Percentiles rank a stretch among this genome's conserved stretches.
phyloP scores from a whole-genome alignment of 1,140 invertebrate species.

The Pentalonia nigronervosa region DNA sequence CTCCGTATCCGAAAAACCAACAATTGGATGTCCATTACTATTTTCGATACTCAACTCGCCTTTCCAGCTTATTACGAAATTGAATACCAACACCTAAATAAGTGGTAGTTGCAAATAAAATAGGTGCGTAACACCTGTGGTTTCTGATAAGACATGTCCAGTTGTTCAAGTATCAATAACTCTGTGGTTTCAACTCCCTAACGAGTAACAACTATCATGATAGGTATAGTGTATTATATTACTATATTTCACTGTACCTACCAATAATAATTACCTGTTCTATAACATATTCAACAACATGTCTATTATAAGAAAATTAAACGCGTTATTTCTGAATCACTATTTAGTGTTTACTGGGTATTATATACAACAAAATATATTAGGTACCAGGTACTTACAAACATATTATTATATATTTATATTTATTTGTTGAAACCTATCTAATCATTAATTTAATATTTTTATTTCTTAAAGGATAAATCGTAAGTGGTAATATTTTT shows the following conservation, averaged over 20 bases:
- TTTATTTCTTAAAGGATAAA: neutral
- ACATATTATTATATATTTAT: neutral
- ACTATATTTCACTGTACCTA: neutral
- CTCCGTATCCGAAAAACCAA: neutral
- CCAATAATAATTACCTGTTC: neutral
- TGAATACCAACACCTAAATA: neutral
- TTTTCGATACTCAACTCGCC: neutral
- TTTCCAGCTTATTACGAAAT: neutral
- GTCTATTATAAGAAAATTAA: neutral
- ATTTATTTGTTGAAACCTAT: neutral
- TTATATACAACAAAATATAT: neutral
- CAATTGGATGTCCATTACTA: neutral
- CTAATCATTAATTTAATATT: neutral
- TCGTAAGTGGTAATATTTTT: neutral
- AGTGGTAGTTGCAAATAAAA: neutral
- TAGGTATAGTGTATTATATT: neutral
- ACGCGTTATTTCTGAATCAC: neutral
- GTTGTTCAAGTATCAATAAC: neutral
- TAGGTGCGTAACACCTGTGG: neutral
- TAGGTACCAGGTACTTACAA: no score
- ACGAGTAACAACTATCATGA: neutral
- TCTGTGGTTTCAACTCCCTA: neutral
- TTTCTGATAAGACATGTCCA: neutral
- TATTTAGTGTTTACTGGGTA: neutral
- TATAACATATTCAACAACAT: no score